Percentiles rank a stretch among this genome's conserved stretches.
phyloP scores from a whole-genome alignment of 2,113 vertebrate genomes.

The Mastomys natalensis region DNA sequence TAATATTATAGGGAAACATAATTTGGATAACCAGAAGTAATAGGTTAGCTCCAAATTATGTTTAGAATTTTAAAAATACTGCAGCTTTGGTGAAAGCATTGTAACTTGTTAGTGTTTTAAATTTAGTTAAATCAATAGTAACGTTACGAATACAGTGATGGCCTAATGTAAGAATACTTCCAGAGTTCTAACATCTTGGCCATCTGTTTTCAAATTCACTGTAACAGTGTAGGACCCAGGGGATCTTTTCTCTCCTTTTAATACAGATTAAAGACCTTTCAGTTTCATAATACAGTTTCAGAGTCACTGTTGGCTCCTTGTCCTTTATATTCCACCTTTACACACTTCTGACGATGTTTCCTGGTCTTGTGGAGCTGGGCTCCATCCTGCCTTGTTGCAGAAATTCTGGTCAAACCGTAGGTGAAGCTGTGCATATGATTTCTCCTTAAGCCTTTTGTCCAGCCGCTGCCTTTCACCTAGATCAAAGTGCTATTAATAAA shows the following conservation, averaged over 20 bases:
- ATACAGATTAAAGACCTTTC: not conserved
- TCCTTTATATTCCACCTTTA: not conserved
- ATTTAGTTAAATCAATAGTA: not conserved
- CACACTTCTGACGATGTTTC: not conserved
- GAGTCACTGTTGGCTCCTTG: not conserved
- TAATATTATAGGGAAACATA: not conserved
- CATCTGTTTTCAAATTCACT: not conserved
- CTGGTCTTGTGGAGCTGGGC: not conserved
- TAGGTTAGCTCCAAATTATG: not conserved
- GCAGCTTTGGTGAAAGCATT: not conserved
- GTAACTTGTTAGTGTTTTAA: constrained; percentile 9
- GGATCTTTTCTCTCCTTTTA: not conserved
- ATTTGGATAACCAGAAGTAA: constrained; percentile 34
- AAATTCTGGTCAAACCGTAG: not conserved
- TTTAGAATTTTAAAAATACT: constrained; percentile 9
- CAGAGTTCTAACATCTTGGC: not conserved
- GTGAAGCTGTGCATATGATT: not conserved
- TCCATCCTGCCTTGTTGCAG: not conserved
- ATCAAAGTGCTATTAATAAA: constrained; percentile 58
- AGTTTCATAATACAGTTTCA: not conserved
- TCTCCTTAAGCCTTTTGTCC: constrained; percentile 51
- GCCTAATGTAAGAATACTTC: constrained; percentile 7
- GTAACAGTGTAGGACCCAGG: not conserved
- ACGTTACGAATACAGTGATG: not conserved
- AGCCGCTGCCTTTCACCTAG: constrained; percentile 12